Base-by-base conservation (phyloP, 2,113 vertebrate genomes). In the Spea bombifrons region DNA sequence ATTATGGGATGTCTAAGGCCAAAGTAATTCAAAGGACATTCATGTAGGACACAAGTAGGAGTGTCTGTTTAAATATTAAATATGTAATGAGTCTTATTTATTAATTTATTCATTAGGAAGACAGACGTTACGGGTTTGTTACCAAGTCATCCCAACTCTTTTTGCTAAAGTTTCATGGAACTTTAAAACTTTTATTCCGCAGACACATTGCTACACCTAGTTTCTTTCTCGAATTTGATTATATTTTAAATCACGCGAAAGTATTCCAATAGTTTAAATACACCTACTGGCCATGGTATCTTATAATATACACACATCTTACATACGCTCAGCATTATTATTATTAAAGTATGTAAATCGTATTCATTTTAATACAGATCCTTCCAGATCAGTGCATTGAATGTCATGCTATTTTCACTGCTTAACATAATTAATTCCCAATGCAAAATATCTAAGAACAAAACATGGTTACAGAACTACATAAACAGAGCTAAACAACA, bases 401-500 rank as follows among this genome's bases (percentile, higher is more conserved):
- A 67, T 7, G 9, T 59, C 15, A 57, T n/a, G 5, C 9, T 77
- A 59, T 57, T 72, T 55, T 46, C 2, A n/a, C 44, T 65, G 57
- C 76, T 48, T 73, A 43, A 7, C 53, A 30, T 67, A 74, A 80
- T 74, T 48, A 67, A 73, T 74, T 80, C 63, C 64, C 64, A 44
- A 9, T 17, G 66, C 71, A 53, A 74, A 80, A 61, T 73, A 67
- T 68, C 9, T 8, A 57, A 74, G 53, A 44, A 57, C 50, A 74
- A 73, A 53, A 80, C 46, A 67, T 55, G 45, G 46, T 50, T 68
- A 50, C 45, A 61, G 44, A 67, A 30, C 64, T 68, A 73, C 4
- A 59, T 74, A 80, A 68, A 80, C 44, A 74, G 71, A 61, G 65
- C 44, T 49, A 68, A 70, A 55, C 71, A 80, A 43, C 55, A 80